Evolutionary conservation across 2,888 invertebrate species (phyloP), one percentile per base, ranked within the genome.

Genomic region (Drosophila phalerata): DNA sequence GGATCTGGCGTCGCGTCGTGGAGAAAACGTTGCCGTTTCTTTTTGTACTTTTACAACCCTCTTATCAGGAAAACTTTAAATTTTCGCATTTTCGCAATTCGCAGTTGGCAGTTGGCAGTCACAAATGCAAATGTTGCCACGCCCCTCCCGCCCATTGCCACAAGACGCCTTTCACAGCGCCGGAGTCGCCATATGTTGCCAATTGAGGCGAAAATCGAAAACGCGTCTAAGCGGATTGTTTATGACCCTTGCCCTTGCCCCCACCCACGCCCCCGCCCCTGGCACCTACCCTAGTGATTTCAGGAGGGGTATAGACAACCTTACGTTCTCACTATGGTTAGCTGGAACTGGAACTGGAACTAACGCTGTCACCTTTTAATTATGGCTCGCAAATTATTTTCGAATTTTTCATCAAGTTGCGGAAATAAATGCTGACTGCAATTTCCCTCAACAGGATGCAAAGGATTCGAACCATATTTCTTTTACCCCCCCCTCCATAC

Each of bases 161-260:
- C 48, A 43, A 45, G 52, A 55, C 43, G 79, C 45, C 64, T 17
- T 52, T 38, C 38, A 22, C 10, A 6, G n/a, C n/a, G 34, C 25
- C 22, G 32, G 19, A 43, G 55, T 56, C 69, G 73, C 88, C 84
- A 84, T 84, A 88, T 84, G 84, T 86, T 84, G 88, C 88, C 84
- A 84, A 84, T 84, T 88, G 88, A 80, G 81, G 88, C 83, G 88
- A 86, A 86, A 84, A 84, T 86, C 88, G 88, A 84, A 76, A 88
- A 83, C 77, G 75, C 84, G 88, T 88, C 84, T 83, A 83, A 76
- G 71, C 77, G 84, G 72, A 84, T 84, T 84, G 84, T 84, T 84
- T 84, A 84, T 86, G 84, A 73, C 81, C 88, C 55, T 56, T 32
- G 9, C 15, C 32, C 30, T n/a, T n/a, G 6, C 11, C 11, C 22